A percentile compares a stretch with the other conserved stretches of the same genome.
Conservation (phyloP, 2,888 invertebrate species). For the Lamellibrachia satsuma region DNA sequence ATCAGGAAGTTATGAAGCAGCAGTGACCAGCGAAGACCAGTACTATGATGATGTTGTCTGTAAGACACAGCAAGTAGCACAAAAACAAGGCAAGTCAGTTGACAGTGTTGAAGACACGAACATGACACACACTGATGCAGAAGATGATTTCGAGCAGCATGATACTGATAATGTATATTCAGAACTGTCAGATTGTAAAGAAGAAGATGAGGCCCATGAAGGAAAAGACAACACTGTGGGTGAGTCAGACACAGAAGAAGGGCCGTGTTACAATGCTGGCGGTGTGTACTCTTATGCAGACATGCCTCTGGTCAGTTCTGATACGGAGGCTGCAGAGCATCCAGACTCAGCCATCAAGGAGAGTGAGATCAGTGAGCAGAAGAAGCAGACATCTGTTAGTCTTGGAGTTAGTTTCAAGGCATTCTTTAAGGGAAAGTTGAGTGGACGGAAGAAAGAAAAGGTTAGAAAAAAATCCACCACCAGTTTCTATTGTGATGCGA, state of each 20-base stretch:
- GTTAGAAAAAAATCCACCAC: neutral
- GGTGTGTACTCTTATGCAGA: neutral
- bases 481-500: neutral
- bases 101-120: neutral
- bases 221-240: neutral
- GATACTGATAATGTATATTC: neutral
- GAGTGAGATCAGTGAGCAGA: neutral
- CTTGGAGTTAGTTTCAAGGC: neutral
- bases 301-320: neutral
- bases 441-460: constrained; percentile 1
- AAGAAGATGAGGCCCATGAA: neutral
- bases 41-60: constrained; percentile 12
- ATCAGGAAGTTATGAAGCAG: constrained; percentile 5
- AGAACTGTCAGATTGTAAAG: neutral
- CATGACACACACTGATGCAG: neutral
- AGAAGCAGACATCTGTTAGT: neutral
- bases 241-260: neutral
- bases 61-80: neutral
- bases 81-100: neutral
- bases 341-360: neutral
- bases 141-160: neutral
- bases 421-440: neutral
- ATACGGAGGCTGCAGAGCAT: neutral
- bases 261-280: neutral
- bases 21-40: neutral